Evolutionary conservation across 2,888 invertebrate species (phyloP).

Genomic region (Drosophila putrida): DNA sequence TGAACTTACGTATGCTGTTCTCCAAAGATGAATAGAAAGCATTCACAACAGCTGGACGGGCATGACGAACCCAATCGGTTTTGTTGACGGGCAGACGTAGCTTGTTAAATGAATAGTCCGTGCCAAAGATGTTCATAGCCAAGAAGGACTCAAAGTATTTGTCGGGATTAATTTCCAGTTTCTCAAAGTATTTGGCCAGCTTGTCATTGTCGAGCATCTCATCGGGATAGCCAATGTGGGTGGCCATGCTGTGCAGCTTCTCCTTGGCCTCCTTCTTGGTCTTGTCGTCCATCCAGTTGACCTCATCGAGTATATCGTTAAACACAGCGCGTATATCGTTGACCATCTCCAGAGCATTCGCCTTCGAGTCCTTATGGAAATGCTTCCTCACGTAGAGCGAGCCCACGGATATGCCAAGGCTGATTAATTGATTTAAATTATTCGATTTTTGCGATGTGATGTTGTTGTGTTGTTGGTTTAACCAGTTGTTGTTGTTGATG

Average conservation of each 20-base stretch:
- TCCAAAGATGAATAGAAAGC: slow-evolving; percentile 94
- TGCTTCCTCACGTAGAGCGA: slow-evolving; percentile 95
- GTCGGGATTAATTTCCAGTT: slow-evolving; percentile 90
- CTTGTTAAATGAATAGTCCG: slow-evolving; percentile 91
- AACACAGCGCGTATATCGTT: slow-evolving; percentile 93
- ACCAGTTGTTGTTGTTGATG: slow-evolving; percentile 42
- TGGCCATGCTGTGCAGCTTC: slow-evolving; percentile 93
- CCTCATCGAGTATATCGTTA: slow-evolving; percentile 90
- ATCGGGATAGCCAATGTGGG: slow-evolving; percentile 96
- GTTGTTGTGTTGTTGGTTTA: slow-evolving; percentile 44
- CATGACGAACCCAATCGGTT: slow-evolving; percentile 94
- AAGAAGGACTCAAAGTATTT: slow-evolving; percentile 91
- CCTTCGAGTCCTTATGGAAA: slow-evolving; percentile 94
- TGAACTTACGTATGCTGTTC: slow-evolving; percentile 94
- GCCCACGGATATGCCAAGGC: slow-evolving; percentile 91
- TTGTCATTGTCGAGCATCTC: slow-evolving; percentile 94
- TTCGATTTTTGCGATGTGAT: slow-evolving; percentile 27
- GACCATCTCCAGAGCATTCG: slow-evolving; percentile 95
- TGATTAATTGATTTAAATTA: slow-evolving; percentile 74
- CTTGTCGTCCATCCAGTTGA: slow-evolving; percentile 97
- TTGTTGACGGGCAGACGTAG: slow-evolving; percentile 93
- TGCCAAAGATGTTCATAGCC: slow-evolving; percentile 92
- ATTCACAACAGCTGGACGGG: slow-evolving; percentile 93
- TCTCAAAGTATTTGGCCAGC: slow-evolving; percentile 91
- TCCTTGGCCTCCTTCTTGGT: slow-evolving; percentile 92